Base-by-base conservation (phyloP, 2,113 vertebrate species). In the Chlorodrepanis virens region DNA sequence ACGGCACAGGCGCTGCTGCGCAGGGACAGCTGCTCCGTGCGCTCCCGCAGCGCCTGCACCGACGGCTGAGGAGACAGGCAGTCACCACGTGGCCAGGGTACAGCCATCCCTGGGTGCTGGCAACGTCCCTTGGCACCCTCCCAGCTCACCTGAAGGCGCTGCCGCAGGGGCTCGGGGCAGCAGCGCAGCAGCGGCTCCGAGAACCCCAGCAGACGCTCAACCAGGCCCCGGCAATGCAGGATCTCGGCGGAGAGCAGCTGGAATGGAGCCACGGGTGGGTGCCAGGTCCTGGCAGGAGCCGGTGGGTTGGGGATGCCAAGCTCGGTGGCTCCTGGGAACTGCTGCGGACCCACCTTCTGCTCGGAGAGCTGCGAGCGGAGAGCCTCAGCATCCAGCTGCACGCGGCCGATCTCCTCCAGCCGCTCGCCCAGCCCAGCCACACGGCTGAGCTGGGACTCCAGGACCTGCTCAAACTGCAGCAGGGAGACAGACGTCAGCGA, bases 211-310 rank as follows among this genome's bases (percentile, higher is more conserved):
- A 99, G 98, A 45, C 98, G 98, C 87, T 99, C 98, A 4, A 96
- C 97, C 86, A 98, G 98, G 12, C 98, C 98, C 18, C 97, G 97
- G 93, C 98, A 98, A 40, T 99, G 98, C 56, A 99, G 98, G 86
- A 99, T 98, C 95, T 99, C 98, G 1, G 99, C 98, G 0, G 98
- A 96, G 84, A 99, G 97, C 82, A 98, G 97, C 99, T 99, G 81
- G 22, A 61, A 67, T 0, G 19, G 35, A 83, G 52, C 33, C 18
- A 1, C 11, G 1, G 37, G 44, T 65, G 78, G 45, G 39, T 20
- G 33, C 28, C 39, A 2, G 53, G 45, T 14, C 33, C 28, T 8
- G 67, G 42, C n/a, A 20, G 54, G 31, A 19, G 44, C 5, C n/a
- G 2, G 28, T 2, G 0, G 52, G 7, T 6, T 4, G 4, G 59